Evolutionary conservation across 2,797 vertebrate species (phyloP).

Genomic region (Chaetophractus vellerosus): DNA sequence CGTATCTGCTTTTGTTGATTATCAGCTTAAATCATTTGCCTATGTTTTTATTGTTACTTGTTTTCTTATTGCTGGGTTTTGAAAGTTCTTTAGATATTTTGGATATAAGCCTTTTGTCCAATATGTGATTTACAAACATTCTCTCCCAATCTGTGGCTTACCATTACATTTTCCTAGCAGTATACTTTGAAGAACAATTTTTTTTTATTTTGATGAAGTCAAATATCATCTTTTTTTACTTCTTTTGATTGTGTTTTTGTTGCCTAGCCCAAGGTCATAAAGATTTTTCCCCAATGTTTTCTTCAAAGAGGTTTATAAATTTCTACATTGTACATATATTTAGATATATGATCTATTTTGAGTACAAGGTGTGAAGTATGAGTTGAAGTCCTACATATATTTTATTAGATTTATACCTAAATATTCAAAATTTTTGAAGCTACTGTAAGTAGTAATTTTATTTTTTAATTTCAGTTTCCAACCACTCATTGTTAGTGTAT

Average conservation of each 20-base stretch:
- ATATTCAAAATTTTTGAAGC: no score
- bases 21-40: not conserved
- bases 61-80: constrained; percentile 20
- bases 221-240: not conserved
- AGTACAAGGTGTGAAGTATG: not conserved
- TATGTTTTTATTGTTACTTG: not conserved
- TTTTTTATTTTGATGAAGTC: not conserved
- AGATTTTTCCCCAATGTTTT: not conserved
- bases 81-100: not conserved
- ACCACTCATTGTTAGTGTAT: not conserved
- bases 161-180: not conserved
- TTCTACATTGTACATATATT: not conserved
- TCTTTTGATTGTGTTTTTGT: constrained; percentile 1
- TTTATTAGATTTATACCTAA: no score
- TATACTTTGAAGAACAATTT: not conserved
- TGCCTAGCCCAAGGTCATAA: not conserved
- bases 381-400: no score
- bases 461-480: not conserved
- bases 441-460: no score
- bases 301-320: not conserved
- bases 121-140: constrained; percentile 9
- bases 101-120: constrained; percentile 2
- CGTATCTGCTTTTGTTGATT: not conserved
- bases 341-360: constrained; percentile 38
- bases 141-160: not conserved